Conservation (phyloP, 2,113 vertebrate genomes). For the Catharus bicknelli region DNA sequence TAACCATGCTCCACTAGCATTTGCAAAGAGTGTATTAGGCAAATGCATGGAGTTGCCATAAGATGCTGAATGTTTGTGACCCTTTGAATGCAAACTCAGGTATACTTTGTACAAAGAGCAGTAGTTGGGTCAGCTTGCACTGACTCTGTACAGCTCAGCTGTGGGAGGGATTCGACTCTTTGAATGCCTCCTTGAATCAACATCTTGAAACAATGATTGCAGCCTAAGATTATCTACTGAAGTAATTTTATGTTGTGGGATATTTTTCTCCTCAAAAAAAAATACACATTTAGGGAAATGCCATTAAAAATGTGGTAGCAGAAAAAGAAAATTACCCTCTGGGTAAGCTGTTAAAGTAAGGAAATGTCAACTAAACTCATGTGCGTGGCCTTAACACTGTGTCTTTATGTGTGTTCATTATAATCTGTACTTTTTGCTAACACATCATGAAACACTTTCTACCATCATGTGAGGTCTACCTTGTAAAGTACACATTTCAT, state of each 20-base stretch:
- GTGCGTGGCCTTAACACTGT: not conserved
- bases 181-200: not conserved
- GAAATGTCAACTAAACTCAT: not conserved
- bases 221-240: not conserved
- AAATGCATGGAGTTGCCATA: not conserved
- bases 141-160: not conserved
- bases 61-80: not conserved
- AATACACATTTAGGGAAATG: not conserved
- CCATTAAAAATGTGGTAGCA: not conserved
- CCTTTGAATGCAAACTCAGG: not conserved
- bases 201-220: not conserved
- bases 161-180: not conserved
- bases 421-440: conserved; percentile 29
- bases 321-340: not conserved
- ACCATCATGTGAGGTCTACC: conserved; percentile 49
- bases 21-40: not conserved
- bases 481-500: conserved; percentile 48
- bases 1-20: not conserved
- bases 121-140: not conserved
- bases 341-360: not conserved
- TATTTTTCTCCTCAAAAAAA: not conserved
- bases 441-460: conserved; percentile 59
- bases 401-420: conserved; percentile 52
- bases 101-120: not conserved
- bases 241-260: not conserved